These are phyloP conservation scores for Pristionchus entomophagus DNA, from an alignment of 2,888 invertebrate genomes.

Conservation along the genomic window DNA sequence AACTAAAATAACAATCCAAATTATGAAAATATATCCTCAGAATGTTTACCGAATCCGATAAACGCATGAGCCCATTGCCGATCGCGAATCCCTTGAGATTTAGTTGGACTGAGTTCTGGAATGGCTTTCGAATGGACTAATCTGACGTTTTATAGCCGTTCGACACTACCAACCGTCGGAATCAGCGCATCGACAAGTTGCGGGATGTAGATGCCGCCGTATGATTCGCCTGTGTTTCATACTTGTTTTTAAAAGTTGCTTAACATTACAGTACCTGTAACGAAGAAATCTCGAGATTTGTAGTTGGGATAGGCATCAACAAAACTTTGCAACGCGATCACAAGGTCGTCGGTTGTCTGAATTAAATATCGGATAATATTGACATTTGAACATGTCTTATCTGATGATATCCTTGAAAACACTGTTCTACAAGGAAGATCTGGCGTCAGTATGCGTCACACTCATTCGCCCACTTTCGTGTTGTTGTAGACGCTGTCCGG, in stretches of 20 bases:
- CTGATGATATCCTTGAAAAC: too few species aligned
- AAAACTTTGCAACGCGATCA: conserved; percentile 77
- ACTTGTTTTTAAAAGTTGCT: not conserved
- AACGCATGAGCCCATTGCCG: conserved; percentile 66
- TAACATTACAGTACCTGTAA: not conserved
- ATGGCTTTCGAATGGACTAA: not conserved
- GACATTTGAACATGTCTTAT: too few species aligned
- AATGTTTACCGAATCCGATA: not conserved
- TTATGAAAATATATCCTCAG: not conserved
- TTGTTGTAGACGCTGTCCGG: not conserved
- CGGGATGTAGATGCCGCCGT: conserved; percentile 78
- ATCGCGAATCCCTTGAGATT: conserved; percentile 70
- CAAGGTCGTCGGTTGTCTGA: conserved; percentile 77
- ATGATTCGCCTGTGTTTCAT: conserved; percentile 31
- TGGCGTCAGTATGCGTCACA: too few species aligned
- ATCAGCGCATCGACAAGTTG: conserved; percentile 64
- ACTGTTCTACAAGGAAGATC: not conserved
- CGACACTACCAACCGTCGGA: not conserved
- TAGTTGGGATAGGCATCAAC: conserved; percentile 78
- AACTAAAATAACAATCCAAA: conserved; percentile 42
- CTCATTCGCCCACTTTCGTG: not conserved
- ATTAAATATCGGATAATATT: conserved; percentile 20
- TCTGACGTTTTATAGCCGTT: not conserved
- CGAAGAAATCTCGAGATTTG: conserved; percentile 49
- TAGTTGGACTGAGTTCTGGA: conserved; percentile 57